Evolutionary conservation across 2,113 vertebrate genomes (phyloP).

Genomic region (Xiphorhynchus elegans): DNA sequence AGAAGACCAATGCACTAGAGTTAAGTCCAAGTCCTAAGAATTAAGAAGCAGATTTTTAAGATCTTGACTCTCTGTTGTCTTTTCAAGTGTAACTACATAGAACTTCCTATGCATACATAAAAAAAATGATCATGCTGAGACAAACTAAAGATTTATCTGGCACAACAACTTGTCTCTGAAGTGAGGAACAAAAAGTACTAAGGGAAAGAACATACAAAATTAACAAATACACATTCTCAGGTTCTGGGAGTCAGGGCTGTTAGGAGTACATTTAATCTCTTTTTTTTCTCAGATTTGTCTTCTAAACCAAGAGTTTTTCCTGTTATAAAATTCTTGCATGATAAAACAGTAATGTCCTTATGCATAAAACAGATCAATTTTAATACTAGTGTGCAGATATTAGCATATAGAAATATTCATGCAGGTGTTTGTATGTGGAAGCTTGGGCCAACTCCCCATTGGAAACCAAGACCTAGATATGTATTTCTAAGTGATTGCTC

Average conservation of each 20-base stretch:
- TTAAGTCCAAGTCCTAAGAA: neutral
- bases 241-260: neutral
- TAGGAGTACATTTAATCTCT: neutral
- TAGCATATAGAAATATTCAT: neutral
- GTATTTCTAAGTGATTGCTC: neutral
- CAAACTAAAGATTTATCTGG: neutral
- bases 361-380: neutral
- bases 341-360: neutral
- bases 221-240: neutral
- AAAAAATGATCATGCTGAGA: neutral
- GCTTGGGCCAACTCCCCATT: neutral
- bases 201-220: neutral
- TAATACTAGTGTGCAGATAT: neutral
- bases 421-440: neutral
- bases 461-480: neutral
- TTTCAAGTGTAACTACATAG: neutral
- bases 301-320: neutral
- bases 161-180: neutral
- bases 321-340: neutral
- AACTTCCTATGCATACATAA: neutral
- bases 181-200: neutral
- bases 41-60: neutral
- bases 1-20: neutral
- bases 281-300: neutral
- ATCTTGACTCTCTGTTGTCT: neutral